A percentile compares a stretch with the other conserved stretches of the same genome.
phyloP scores from a whole-genome alignment of 2,113 vertebrate species.

The Nothoprocta perdicaria region DNA sequence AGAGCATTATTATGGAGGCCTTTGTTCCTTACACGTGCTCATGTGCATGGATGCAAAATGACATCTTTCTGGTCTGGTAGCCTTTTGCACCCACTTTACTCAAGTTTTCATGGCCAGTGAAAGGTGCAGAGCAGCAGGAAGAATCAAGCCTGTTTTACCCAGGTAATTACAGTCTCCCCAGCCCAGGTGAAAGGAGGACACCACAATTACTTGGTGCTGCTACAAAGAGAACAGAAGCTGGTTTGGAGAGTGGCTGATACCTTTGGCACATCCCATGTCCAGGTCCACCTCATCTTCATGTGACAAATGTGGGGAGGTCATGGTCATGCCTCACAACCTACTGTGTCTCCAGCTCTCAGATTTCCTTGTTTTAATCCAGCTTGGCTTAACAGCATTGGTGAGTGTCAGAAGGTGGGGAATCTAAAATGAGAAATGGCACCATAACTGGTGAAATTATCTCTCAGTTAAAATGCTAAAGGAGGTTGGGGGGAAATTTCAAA shows the following conservation, averaged over 20 bases:
- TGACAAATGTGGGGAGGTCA: slow-evolving; percentile 40
- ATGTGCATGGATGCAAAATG: slow-evolving; percentile 66
- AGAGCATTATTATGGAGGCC: slow-evolving; percentile 50
- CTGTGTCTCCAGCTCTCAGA: neutral
- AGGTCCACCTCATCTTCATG: neutral
- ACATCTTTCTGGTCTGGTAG: slow-evolving; percentile 61
- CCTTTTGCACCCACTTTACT: slow-evolving; percentile 61
- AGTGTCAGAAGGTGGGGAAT: slow-evolving; percentile 24
- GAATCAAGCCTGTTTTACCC: slow-evolving; percentile 53
- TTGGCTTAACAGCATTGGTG: neutral
- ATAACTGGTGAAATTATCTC: neutral
- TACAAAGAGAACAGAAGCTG: slow-evolving; percentile 68
- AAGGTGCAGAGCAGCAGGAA: slow-evolving; percentile 25
- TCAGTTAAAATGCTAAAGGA: slow-evolving; percentile 46
- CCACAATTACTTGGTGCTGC: slow-evolving; percentile 58
- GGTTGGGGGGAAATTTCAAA: slow-evolving; percentile 55
- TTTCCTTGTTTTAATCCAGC: slow-evolving; percentile 9
- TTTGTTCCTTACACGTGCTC: slow-evolving; percentile 69
- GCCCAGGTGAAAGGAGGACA: slow-evolving; percentile 32
- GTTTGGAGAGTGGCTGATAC: slow-evolving; percentile 49
- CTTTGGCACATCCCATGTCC: slow-evolving; percentile 52
- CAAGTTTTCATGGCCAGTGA: slow-evolving; percentile 21
- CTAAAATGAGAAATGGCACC: neutral
- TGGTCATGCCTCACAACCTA: neutral
- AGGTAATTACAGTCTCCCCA: slow-evolving; percentile 67